phyloP scores from a whole-genome alignment of 2,113 vertebrate genomes.

The Lampris incognitus region DNA sequence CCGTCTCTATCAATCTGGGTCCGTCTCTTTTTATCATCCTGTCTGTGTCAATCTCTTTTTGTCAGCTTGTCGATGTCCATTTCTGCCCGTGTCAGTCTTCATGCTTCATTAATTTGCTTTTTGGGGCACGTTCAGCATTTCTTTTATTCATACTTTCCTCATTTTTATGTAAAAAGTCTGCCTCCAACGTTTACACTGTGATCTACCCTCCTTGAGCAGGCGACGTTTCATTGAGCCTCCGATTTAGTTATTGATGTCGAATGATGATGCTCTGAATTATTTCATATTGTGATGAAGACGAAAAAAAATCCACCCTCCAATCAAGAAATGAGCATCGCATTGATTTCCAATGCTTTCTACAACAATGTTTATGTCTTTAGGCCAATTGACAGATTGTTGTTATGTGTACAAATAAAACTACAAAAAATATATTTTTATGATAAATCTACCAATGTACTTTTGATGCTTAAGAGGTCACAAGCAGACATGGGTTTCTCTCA shows the following conservation, averaged over 20 bases:
- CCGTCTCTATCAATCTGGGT: not conserved
- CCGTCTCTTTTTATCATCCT: constrained; percentile 6
- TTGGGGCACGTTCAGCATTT: not conserved
- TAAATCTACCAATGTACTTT: constrained; percentile 50
- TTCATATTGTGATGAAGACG: constrained; percentile 25
- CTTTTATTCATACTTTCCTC: not conserved
- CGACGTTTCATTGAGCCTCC: constrained; percentile 34
- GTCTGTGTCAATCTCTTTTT: not conserved
- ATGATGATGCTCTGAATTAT: constrained; percentile 10
- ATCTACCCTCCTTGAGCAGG: constrained; percentile 3
- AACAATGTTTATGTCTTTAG: constrained; percentile 38
- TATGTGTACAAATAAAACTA: constrained; percentile 56
- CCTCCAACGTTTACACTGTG: not conserved
- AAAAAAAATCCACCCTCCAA: constrained; percentile 28
- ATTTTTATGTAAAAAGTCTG: not conserved
- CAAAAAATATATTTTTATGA: constrained; percentile 45
- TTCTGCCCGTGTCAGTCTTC: not conserved
- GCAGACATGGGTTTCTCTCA: constrained; percentile 48
- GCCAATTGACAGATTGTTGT: constrained; percentile 61
- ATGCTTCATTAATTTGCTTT: constrained; percentile 1
- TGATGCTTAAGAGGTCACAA: constrained; percentile 57
- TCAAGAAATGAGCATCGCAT: constrained; percentile 61
- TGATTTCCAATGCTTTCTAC: constrained; percentile 50
- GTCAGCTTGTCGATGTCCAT: not conserved
- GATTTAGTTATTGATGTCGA: constrained; percentile 40